A percentile compares a stretch with the other conserved stretches of the same genome.
phyloP scores from a whole-genome alignment of 2,113 vertebrate species.

The Bagarius yarrelli region DNA sequence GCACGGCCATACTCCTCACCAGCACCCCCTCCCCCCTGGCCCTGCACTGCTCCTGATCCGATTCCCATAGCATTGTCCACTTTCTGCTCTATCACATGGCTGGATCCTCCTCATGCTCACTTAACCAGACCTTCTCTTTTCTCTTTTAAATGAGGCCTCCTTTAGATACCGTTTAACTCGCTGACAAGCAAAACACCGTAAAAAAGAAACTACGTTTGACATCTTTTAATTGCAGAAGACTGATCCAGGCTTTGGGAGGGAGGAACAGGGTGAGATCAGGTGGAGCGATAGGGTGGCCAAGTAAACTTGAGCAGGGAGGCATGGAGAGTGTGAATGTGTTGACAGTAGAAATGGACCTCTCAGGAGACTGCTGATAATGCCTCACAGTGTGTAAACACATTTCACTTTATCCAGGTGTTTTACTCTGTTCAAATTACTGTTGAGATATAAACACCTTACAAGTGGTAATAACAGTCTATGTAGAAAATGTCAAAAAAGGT shows the following conservation, averaged over 20 bases:
- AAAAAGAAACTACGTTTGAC: constrained; percentile 77
- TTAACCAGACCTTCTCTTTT: constrained; percentile 67
- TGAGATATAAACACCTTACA: constrained; percentile 15
- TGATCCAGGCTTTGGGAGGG: constrained; percentile 58
- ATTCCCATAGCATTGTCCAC: constrained; percentile 72
- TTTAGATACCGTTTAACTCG: constrained; percentile 78
- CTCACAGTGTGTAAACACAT: constrained; percentile 40
- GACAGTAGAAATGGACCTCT: constrained; percentile 28
- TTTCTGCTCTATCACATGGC: constrained; percentile 64
- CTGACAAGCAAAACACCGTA: constrained; percentile 74
- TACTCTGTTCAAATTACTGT: constrained; percentile 22
- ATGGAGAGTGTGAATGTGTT: constrained; percentile 37
- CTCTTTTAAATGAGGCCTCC: constrained; percentile 76
- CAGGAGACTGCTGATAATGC: constrained; percentile 38
- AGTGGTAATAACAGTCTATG: not conserved
- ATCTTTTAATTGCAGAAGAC: constrained; percentile 79
- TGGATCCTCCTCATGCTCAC: constrained; percentile 58
- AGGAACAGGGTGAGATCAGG: constrained; percentile 55
- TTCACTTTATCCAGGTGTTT: constrained; percentile 40
- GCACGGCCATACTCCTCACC: constrained; percentile 61
- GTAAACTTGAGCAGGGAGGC: constrained; percentile 38
- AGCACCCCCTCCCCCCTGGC: constrained; percentile 30
- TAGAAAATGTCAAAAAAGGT: not conserved
- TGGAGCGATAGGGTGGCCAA: constrained; percentile 54
- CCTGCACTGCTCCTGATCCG: constrained; percentile 63